phyloP scores from a whole-genome alignment of 2,888 invertebrate genomes.

The Stramonita haemastoma region DNA sequence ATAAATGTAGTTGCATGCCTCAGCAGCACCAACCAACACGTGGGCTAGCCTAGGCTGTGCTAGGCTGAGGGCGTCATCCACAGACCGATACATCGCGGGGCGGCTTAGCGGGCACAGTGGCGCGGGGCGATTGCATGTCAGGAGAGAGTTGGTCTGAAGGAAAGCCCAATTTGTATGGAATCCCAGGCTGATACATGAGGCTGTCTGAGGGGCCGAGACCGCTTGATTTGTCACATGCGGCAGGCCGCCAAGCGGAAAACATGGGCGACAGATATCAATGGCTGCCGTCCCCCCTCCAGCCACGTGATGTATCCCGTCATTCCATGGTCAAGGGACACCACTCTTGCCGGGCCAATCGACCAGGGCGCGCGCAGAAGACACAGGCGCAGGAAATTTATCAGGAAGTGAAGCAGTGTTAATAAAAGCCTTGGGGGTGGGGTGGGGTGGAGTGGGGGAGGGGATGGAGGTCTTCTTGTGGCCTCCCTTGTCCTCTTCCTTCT shows the following conservation, averaged over 20 bases:
- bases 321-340: constrained; percentile 36
- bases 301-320: constrained; percentile 38
- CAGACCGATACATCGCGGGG: not conserved
- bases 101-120: not conserved
- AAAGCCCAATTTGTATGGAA: not conserved
- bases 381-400: constrained; percentile 30
- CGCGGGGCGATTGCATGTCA: constrained; percentile 21
- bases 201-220: not conserved
- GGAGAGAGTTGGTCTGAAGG: not conserved
- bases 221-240: constrained; percentile 34
- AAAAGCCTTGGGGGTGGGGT: constrained; percentile 1
- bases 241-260: constrained; percentile 31
- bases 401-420: constrained; percentile 30
- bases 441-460: not conserved
- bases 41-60: not conserved
- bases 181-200: constrained; percentile 7
- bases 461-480: not conserved
- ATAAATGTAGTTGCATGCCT: not conserved
- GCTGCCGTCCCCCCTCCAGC: constrained; percentile 14
- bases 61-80: not conserved
- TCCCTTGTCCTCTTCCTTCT: not conserved
- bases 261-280: constrained; percentile 30
- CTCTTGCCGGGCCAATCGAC: constrained; percentile 16
- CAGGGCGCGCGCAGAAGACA: not conserved
- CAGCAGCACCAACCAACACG: not conserved